phyloP scores from a whole-genome alignment of 1,140 invertebrate genomes.

The Drosophila carrolli region DNA sequence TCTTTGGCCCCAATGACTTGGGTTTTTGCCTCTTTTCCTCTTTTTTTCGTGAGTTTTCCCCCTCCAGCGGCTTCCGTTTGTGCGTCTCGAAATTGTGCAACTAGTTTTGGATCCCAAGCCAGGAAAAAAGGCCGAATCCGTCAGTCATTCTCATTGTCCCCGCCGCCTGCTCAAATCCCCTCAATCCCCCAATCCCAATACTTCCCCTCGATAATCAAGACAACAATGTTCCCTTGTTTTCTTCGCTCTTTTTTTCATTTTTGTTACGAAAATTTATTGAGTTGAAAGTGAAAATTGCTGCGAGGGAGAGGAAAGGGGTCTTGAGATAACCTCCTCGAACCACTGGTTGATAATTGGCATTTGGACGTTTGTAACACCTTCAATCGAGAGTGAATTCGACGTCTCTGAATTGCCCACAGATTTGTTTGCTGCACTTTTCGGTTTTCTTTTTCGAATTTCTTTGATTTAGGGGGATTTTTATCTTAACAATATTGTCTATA shows the following conservation, averaged over 20 bases:
- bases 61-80: constrained; percentile 40
- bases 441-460: constrained; percentile 16
- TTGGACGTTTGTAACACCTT: constrained; percentile 63
- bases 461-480: constrained; percentile 62
- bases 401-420: constrained; percentile 32
- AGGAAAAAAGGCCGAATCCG: constrained; percentile 15
- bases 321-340: constrained; percentile 39
- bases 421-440: constrained; percentile 31
- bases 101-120: background rate
- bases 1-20: constrained; percentile 59
- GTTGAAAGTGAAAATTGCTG: constrained; percentile 72
- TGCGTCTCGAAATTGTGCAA: constrained; percentile 47
- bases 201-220: constrained; percentile 30
- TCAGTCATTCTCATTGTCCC: constrained; percentile 35
- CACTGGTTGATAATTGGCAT: constrained; percentile 38
- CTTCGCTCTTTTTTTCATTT: constrained; percentile 26
- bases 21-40: constrained; percentile 21
- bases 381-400: constrained; percentile 27
- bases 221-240: constrained; percentile 63
- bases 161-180: background rate
- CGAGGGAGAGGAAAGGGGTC: constrained; percentile 26
- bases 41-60: constrained; percentile 17
- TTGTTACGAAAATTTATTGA: constrained; percentile 63
- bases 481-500: constrained; percentile 55
- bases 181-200: constrained; percentile 12